Base-by-base conservation (phyloP, 2,797 vertebrate genomes). In the Silurus lanzhouensis region DNA sequence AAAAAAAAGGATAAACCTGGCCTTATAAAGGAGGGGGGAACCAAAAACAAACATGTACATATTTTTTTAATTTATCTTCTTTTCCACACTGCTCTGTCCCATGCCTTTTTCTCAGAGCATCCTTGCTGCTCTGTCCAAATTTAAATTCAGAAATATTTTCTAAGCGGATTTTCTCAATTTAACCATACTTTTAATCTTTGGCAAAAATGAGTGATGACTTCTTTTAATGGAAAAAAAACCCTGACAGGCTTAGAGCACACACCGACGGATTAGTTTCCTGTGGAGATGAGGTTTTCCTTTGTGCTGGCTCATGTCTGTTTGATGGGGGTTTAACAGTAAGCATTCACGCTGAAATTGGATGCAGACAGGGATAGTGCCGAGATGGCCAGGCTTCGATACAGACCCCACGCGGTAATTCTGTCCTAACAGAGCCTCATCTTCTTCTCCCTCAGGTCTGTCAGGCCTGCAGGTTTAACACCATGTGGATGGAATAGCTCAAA, bases 131-230 rank as follows among this genome's bases (percentile, higher is more conserved):
- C 91, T 55, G 86, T 92, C 92, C 92, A 96, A 96, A 98, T 99
- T 98, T 97, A 97, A 98, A 98, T 99, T 97, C 96, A 95, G 91
- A 96, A 97, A 87, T 79, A 89, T 88, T 97, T 96, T 96, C 96
- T 97, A 97, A 98, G 97, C 97, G 96, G 97, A 98, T 99, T 98
- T 98, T 97, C 97, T 98, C 97, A 98, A 98, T 99, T 98, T 98
- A 98, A 96, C 96, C 96, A 95, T 97, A 97, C 97, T 98, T 98
- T 98, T 98, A 99, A 98, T 99, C 97, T 98, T 97, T 96, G 95
- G 95, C 95, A 94, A 98, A 90, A 99, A 98, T 98, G 97, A 98
- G 96, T 98, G 97, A 98, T 98, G 97, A 98, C 97, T 98, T 98
- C 97, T 98, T 98, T 98, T 96, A 99, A 97, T 97, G 97, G 97